Base-by-base conservation (phyloP, 2,888 invertebrate species). In the Drosophila melanosoma region DNA sequence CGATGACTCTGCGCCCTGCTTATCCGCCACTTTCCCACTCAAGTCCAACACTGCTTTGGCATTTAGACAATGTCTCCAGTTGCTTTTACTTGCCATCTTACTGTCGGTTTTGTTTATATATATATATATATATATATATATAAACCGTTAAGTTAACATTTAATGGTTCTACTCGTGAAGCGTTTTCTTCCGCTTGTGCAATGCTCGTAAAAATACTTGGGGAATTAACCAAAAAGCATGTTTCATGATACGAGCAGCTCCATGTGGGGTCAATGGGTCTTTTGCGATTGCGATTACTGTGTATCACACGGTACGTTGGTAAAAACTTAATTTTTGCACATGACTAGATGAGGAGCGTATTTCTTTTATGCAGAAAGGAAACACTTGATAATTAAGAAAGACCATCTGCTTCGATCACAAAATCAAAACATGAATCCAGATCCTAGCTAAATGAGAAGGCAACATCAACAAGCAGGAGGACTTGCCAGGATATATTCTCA, bases 131-230 rank as follows among this genome's bases (percentile, higher is more conserved):
- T 57, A 10, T 53, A 38, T 29, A 17, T 42, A 45, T 35, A 10
- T 32, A 35, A 66, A 76, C 84, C 82, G 84, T 32, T 94, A 94
- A 76, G 51, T 69, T 70, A 38, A 79, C 79, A 83, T 73, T 83
- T 81, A 76, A 87, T 83, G 71, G 67, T 83, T 86, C 79, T 79
- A 77, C 81, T 54, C 65, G 65, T 64, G 51, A 40, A 38, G 54
- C 57, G 52, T 48, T 61, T 52, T 49, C 51, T 52, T 65, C 23
- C 58, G 67, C 72, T 83, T 83, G 83, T 80, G 85, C 80, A 83
- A 83, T 60, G 73, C 71, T 67, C 74, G 60, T 78, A 68, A 78
- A 78, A 75, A 32, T 66, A 75, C 78, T 78, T 78, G 75, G 65
- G 75, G 78, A 78, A 78, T 75, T 60, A 78, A 49, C 53, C 59